Evolutionary conservation across 2,797 vertebrate genomes (phyloP).

Genomic region (Carduelis carduelis): DNA sequence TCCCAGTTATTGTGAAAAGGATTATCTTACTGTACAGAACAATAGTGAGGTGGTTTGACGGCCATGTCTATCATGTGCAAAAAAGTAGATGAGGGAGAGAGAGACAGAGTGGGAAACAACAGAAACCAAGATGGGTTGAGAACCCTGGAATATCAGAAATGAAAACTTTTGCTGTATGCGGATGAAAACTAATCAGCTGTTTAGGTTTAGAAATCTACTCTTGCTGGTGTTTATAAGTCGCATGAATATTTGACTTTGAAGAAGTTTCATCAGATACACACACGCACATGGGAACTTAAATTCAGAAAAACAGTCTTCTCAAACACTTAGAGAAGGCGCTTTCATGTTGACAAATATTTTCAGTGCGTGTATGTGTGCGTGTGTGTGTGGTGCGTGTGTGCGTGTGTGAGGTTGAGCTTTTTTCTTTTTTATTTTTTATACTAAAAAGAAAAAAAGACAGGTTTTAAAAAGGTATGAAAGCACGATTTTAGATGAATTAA

Average conservation of each 20-base stretch:
- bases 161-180: conserved; percentile 75
- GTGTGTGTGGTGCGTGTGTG: conserved; percentile 58
- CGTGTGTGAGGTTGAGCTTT: conserved; percentile 61
- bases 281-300: conserved; percentile 64
- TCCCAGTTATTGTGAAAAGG: conserved; percentile 66
- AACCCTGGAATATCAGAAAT: conserved; percentile 64
- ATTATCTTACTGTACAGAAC: conserved; percentile 72
- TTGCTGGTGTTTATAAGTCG: conserved; percentile 86
- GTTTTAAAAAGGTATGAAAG: conserved; percentile 83
- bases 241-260: conserved; percentile 88
- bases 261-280: conserved; percentile 79
- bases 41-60: conserved; percentile 49
- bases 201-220: conserved; percentile 87
- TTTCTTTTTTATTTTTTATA: conserved; percentile 82
- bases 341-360: conserved; percentile 78
- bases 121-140: conserved; percentile 19
- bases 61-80: conserved; percentile 62
- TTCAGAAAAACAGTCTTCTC: conserved; percentile 70
- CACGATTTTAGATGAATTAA: conserved; percentile 82
- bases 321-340: conserved; percentile 71
- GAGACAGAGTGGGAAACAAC: conserved; percentile 21
- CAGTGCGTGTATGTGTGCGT: conserved; percentile 70
- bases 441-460: conserved; percentile 79
- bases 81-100: conserved; percentile 24
- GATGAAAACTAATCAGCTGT: conserved; percentile 80